phyloP scores from a whole-genome alignment of 2,888 invertebrate genomes.

The Dyspetes luteomarginatus region DNA sequence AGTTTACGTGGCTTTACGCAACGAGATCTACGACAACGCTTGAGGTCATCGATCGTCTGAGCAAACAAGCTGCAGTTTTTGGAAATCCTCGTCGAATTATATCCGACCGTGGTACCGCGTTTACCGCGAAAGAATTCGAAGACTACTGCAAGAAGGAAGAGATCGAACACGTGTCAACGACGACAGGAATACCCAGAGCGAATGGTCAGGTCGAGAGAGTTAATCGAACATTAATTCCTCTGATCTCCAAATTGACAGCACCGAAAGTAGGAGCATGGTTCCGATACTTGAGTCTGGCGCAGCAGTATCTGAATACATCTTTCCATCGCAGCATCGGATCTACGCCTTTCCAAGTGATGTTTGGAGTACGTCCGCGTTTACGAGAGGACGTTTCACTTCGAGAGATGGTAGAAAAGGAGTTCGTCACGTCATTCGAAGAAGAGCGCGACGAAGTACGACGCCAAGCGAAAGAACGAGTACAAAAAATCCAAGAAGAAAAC shows the following conservation, averaged over 20 bases:
- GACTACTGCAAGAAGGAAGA: constrained; percentile 30
- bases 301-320: background rate
- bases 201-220: too few species aligned
- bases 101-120: constrained; percentile 67
- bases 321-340: background rate
- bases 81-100: constrained; percentile 63
- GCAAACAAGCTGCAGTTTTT: constrained; percentile 48
- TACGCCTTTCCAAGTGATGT: background rate
- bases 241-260: too few species aligned
- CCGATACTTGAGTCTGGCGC: background rate
- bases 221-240: too few species aligned
- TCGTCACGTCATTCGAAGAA: background rate
- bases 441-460: background rate
- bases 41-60: constrained; percentile 56
- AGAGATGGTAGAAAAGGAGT: background rate
- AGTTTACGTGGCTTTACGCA: constrained; percentile 75
- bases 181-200: constrained; percentile 37
- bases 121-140: constrained; percentile 57
- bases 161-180: too few species aligned
- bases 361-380: too few species aligned
- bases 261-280: background rate
- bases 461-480: background rate
- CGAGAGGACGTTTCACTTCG: background rate
- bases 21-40: constrained; percentile 71
- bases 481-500: background rate